phyloP scores from a whole-genome alignment of 2,113 vertebrate species.

The Xyrauchen texanus region DNA sequence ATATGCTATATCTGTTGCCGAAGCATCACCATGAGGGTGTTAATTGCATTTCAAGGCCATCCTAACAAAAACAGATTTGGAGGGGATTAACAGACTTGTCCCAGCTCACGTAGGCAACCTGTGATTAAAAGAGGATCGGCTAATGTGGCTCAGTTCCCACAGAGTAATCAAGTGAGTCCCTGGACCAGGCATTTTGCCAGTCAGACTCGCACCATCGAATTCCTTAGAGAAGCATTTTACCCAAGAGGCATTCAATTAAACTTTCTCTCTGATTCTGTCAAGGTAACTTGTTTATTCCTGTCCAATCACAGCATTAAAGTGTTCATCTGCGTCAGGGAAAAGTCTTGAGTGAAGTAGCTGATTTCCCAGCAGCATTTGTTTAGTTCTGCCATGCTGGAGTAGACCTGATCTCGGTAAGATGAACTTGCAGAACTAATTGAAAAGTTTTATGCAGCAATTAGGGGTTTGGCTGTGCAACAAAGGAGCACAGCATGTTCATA shows the following conservation, averaged over 20 bases:
- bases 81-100: slow-evolving; percentile 67
- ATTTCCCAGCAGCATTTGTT: slow-evolving; percentile 32
- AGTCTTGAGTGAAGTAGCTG: slow-evolving; percentile 19
- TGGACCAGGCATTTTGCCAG: slow-evolving; percentile 64
- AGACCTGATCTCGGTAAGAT: slow-evolving; percentile 11
- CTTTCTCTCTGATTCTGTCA: slow-evolving; percentile 49
- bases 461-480: slow-evolving; percentile 6
- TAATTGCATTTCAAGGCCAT: slow-evolving; percentile 60
- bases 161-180: slow-evolving; percentile 54
- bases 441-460: slow-evolving; percentile 24
- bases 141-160: slow-evolving; percentile 65
- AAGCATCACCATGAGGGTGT: slow-evolving; percentile 31
- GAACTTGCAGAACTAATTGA: slow-evolving; percentile 30
- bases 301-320: slow-evolving; percentile 39
- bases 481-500: not conserved
- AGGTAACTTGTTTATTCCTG: slow-evolving; percentile 51
- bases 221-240: slow-evolving; percentile 61
- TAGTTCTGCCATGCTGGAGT: not conserved
- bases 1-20: slow-evolving; percentile 1
- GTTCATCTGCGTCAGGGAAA: slow-evolving; percentile 49
- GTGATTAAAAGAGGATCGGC: slow-evolving; percentile 65
- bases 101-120: slow-evolving; percentile 63
- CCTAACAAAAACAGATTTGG: slow-evolving; percentile 60
- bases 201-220: slow-evolving; percentile 52
- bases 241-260: slow-evolving; percentile 67